phyloP scores from a whole-genome alignment of 2,113 vertebrate species.

The pig (Sus scrofa) region DNA sequence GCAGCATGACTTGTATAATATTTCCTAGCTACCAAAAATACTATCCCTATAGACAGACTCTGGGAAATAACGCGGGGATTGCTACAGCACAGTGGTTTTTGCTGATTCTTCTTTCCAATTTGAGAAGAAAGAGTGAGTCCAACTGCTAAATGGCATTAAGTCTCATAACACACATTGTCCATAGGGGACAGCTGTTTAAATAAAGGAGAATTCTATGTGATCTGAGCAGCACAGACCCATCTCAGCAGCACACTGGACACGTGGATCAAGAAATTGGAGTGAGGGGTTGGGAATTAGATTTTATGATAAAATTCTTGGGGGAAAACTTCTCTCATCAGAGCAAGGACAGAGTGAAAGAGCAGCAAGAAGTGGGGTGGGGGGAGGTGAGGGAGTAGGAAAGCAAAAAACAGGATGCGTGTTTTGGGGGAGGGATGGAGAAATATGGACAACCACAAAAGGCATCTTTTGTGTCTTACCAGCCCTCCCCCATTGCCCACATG shows the following conservation, averaged over 20 bases:
- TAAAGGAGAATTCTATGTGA: not conserved
- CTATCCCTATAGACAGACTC: constrained; percentile 45
- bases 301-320: not conserved
- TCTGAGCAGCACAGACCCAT: not conserved
- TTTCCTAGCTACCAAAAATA: constrained; percentile 67
- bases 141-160: constrained; percentile 29
- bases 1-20: constrained; percentile 58
- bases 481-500: not conserved
- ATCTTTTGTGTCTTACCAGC: not conserved
- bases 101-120: constrained; percentile 57
- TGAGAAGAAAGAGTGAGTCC: constrained; percentile 42
- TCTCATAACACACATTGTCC: not conserved
- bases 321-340: not conserved
- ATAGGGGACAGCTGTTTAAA: constrained; percentile 23
- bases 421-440: not conserved
- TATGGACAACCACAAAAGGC: not conserved
- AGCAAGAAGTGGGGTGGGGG: not conserved
- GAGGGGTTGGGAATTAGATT: not conserved
- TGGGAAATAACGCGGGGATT: not conserved
- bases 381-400: not conserved
- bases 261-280: not conserved
- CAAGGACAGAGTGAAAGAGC: not conserved
- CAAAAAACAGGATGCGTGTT: not conserved
- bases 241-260: not conserved
- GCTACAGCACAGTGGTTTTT: not conserved